Evolutionary conservation across 2,888 invertebrate genomes (phyloP).

Genomic region (Cryptocheilus praepositus): DNA sequence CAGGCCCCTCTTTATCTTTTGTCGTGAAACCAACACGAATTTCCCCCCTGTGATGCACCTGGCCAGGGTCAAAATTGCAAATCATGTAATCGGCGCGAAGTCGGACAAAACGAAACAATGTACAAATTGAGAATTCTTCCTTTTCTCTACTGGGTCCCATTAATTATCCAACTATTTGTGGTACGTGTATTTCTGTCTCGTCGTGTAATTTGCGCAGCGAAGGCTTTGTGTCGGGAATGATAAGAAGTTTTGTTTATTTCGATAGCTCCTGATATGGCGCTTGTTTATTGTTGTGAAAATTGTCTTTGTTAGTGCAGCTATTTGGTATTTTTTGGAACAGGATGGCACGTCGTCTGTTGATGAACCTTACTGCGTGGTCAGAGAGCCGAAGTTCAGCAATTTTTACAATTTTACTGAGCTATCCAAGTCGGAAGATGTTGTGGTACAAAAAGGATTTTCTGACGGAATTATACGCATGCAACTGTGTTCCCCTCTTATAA

Average conservation of each 20-base stretch:
- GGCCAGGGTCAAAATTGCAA: slow-evolving; percentile 22
- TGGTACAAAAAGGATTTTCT: slow-evolving; percentile 26
- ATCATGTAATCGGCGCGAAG: slow-evolving; percentile 35
- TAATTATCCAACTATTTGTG: slow-evolving; percentile 27
- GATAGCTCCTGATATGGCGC: neutral
- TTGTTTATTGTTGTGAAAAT: too few species aligned
- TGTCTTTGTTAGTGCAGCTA: too few species aligned
- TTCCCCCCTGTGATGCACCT: slow-evolving; percentile 9
- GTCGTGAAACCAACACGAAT: slow-evolving; percentile 1
- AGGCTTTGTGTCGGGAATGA: too few species aligned
- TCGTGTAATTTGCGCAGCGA: neutral
- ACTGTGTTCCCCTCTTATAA: slow-evolving; percentile 55
- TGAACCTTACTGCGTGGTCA: slow-evolving; percentile 34
- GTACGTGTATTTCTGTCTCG: slow-evolving; percentile 31
- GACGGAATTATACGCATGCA: slow-evolving; percentile 50
- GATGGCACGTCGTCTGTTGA: too few species aligned
- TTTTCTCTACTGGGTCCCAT: slow-evolving; percentile 25
- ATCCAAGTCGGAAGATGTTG: slow-evolving; percentile 36
- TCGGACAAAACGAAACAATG: slow-evolving; percentile 37
- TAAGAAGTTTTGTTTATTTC: neutral
- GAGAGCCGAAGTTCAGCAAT: slow-evolving; percentile 26
- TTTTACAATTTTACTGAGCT: slow-evolving; percentile 50
- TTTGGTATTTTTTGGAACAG: too few species aligned
- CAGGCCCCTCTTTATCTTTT: too few species aligned
- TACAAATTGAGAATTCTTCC: slow-evolving; percentile 37